Evolutionary conservation across 2,888 invertebrate species (phyloP), one percentile per base, ranked within the genome.

Genomic region (Drosophila nigricruria): DNA sequence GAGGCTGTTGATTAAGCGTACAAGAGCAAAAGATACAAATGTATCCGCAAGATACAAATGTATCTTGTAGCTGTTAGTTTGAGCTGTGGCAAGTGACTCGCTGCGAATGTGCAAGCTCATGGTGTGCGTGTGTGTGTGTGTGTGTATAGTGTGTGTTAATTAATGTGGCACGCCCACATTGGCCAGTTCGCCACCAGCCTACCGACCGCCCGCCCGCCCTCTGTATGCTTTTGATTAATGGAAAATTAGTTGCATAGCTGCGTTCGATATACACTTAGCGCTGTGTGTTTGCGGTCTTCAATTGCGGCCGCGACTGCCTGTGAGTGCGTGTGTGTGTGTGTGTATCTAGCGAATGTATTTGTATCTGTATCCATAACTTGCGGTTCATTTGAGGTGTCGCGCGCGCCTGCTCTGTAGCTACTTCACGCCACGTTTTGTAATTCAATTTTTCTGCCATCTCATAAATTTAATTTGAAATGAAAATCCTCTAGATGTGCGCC

Each of bases 391-490:
- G 85, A 81, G 73, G 77, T 81, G 85, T 82, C 85, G 57, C 45
- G 42, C 40, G 30, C 40, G n/a, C 43, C 10, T 30, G 36, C 23
- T 49, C 23, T 49, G 16, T 1, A 3, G 36, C 36, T 36, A 36
- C 36, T 61, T 54, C 30, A 50, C 47, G 60, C 64, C 67, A 65
- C 65, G 59, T 69, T 78, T 70, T 64, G 68, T 86, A 71, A 79
- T 87, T 81, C 66, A 70, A 81, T 81, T 82, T 83, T 87, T 89
- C 57, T 89, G 90, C 88, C 78, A 78, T 76, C 86, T 91, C 90
- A 91, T 88, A 89, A 91, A 88, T 76, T 89, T 88, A 91, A 90
- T 91, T 89, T 90, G 81, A 90, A 89, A 89, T 81, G 80, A 90
- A 91, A 91, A 89, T 91, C 89, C 83, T 73, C 78, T 70, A 79